phyloP scores from a whole-genome alignment of 2,797 vertebrate species.

The Mormyrops attenuatus region DNA sequence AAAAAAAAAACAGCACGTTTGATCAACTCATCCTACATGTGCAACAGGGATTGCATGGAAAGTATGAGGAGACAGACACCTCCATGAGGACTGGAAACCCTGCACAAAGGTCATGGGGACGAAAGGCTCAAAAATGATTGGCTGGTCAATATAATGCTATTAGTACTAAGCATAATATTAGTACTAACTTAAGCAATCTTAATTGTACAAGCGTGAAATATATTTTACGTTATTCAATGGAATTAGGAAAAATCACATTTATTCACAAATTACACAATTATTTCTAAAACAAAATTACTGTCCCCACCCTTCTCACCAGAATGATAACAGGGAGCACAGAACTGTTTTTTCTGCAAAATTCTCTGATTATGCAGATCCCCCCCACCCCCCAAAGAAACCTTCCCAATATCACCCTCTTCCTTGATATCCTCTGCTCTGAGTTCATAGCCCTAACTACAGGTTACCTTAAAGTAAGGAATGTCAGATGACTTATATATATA shows the following conservation, averaged over 20 bases:
- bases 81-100: background rate
- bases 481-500: background rate
- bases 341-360: background rate
- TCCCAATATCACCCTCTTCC: background rate
- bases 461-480: background rate
- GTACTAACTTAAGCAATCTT: background rate
- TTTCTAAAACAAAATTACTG: constrained; percentile 6
- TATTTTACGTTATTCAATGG: background rate
- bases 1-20: background rate
- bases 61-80: background rate
- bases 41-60: background rate
- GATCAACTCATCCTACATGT: background rate
- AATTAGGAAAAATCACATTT: background rate
- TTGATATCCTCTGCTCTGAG: background rate
- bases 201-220: background rate
- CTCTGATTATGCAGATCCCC: background rate
- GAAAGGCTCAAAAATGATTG: background rate
- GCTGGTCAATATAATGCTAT: background rate
- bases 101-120: background rate
- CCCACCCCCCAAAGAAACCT: background rate
- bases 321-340: background rate
- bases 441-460: background rate
- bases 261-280: background rate
- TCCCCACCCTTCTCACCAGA: background rate
- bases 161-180: background rate